Base-by-base conservation (phyloP, 1,140 invertebrate species). In the Drosophila miranda region DNA sequence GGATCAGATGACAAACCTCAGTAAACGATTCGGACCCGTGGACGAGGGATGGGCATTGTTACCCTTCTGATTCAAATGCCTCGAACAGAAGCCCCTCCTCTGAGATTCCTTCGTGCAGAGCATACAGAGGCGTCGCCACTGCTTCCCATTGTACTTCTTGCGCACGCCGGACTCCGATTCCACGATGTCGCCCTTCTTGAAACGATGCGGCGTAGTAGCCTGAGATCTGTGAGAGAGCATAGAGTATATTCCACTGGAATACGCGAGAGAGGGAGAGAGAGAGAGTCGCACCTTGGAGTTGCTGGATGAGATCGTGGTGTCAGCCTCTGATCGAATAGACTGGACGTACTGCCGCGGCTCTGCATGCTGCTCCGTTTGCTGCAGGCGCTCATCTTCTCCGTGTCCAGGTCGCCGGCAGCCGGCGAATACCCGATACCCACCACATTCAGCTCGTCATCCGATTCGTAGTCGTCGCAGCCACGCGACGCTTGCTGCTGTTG, bases 111-210 rank as follows among this genome's bases (percentile, higher is more conserved):
- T 99, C n/a, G 95, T 96, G 92, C 98, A 99, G 57, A 96, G 96
- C 62, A 97, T 98, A 74, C 90, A 91, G 43, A 99, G 93, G 81
- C 98, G 93, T 71, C 98, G 93, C 99, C 98, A 99, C 91, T 99
- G 99, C 93, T 99, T 99, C 5, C 99, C 99, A 93, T 99, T 99
- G 91, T 98, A 99, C 92, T 99, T 99, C 92, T 99, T 99, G 3
- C 98, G 93, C 75, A 99, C 98, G 70, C 98, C 98, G 89, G 97
- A 98, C 48, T 98, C 97, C 49, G 97, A 98, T 28, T 96, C 95
- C 34, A 99, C 98, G 80, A 99, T 97, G 92, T 99, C 98, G 67
- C 98, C 99, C 92, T 99, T 99, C 92, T 99, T 99, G 92, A 98
- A 99, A 91, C 98, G 98, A 92, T 98, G 97, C 89, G 97, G 97